Evolutionary conservation across 2,113 vertebrate genomes (phyloP).

Genomic region (western clawed frog (Xenopus tropicalis)): DNA sequence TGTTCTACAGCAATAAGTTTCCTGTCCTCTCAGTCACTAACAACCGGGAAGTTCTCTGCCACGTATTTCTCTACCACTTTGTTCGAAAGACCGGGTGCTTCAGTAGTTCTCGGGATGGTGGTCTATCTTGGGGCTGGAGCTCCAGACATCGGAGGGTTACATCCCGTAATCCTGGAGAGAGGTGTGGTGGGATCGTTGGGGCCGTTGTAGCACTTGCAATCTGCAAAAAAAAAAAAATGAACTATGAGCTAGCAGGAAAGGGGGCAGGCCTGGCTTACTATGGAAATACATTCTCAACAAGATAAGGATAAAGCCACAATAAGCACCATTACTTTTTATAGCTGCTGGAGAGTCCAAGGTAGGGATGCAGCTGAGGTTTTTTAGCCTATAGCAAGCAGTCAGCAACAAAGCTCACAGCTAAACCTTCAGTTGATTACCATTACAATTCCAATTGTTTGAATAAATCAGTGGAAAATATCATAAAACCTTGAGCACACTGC

Average conservation of each 20-base stretch:
- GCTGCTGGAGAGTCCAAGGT: too few relatives aligned
- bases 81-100: conserved; percentile 85
- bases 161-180: conserved; percentile 80
- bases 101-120: conserved; percentile 79
- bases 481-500: too few relatives aligned
- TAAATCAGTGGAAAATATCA: too few relatives aligned
- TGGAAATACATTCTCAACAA: too few relatives aligned
- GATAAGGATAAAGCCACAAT: too few relatives aligned
- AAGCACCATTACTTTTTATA: too few relatives aligned
- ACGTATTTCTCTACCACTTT: conserved; percentile 67
- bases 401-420: too few relatives aligned
- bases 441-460: too few relatives aligned
- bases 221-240: conserved; percentile 49
- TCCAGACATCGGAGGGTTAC: conserved; percentile 85
- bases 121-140: conserved; percentile 83
- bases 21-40: conserved; percentile 58
- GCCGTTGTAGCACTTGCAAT: conserved; percentile 86
- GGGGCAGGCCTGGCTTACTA: too few relatives aligned
- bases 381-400: too few relatives aligned
- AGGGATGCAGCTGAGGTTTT: too few relatives aligned
- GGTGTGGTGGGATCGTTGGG: conserved; percentile 76
- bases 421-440: too few relatives aligned
- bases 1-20: conserved; percentile 33
- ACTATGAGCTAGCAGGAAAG: not conserved
- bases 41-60: conserved; percentile 46